A percentile compares a stretch with the other conserved stretches of the same genome.
Evolutionary conservation across 2,797 vertebrate genomes (phyloP).

Genomic region (Dryobates pubescens): DNA sequence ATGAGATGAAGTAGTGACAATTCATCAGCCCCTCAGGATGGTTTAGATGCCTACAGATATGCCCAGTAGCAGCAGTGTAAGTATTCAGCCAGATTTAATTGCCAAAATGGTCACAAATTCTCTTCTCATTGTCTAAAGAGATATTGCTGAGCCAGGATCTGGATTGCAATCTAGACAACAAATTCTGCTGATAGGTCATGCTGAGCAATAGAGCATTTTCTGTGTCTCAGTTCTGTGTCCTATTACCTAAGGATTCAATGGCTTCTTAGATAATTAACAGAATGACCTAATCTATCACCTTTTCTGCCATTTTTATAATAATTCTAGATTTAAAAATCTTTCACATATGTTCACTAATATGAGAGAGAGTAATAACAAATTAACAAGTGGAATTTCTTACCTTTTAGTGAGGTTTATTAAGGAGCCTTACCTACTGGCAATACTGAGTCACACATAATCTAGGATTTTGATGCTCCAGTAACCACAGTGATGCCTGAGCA

Average conservation of each 20-base stretch:
- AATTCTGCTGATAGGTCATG: not conserved
- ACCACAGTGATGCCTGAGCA: not conserved
- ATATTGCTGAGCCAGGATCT: accelerated
- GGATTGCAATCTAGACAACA: not conserved
- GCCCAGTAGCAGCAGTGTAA: accelerated
- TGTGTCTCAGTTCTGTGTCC: not conserved
- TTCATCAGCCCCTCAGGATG: not conserved
- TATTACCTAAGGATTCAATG: not conserved
- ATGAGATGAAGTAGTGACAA: not conserved
- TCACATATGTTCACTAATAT: not conserved
- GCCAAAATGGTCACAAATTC: not conserved
- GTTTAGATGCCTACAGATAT: not conserved
- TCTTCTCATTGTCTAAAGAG: not conserved
- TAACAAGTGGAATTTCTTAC: not conserved
- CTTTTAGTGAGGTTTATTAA: not conserved
- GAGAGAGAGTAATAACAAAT: not conserved
- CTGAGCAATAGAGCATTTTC: not conserved
- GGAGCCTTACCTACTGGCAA: not conserved
- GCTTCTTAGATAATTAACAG: not conserved
- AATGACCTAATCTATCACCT: not conserved
- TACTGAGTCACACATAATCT: not conserved
- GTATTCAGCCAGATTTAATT: not conserved
- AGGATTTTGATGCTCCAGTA: not conserved
- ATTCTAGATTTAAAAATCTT: not conserved
- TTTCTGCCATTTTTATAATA: not conserved